Evolutionary conservation across 2,888 invertebrate species (phyloP).

Genomic region (Lithophane ornitopus): DNA sequence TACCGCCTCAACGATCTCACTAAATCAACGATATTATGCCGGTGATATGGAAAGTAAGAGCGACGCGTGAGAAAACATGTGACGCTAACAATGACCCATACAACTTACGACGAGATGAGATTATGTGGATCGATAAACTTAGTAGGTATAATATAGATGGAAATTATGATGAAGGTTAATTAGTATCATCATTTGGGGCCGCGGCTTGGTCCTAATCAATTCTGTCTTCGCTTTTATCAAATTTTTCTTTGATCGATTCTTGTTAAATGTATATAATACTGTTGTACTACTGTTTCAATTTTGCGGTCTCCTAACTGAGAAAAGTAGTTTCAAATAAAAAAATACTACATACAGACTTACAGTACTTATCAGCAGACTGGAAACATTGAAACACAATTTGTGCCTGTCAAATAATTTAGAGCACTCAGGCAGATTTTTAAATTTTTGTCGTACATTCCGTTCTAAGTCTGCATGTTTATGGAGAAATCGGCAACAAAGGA

Average conservation of each 20-base stretch:
- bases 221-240: background rate
- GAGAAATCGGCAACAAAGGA: slow-evolving; percentile 18
- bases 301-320: background rate
- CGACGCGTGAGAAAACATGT: slow-evolving; percentile 74
- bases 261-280: background rate
- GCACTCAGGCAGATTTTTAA: background rate
- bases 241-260: background rate
- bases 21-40: slow-evolving; percentile 68
- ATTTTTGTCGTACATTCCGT: background rate
- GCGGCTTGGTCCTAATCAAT: background rate
- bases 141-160: slow-evolving; percentile 13
- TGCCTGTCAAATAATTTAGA: background rate
- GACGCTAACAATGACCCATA: slow-evolving; percentile 75
- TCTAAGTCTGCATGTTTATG: background rate
- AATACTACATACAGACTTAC: too few relatives aligned
- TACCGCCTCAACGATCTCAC: slow-evolving; percentile 69
- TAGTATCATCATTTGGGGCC: background rate
- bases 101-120: slow-evolving; percentile 46
- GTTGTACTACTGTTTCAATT: background rate
- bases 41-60: slow-evolving; percentile 78
- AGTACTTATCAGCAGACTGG: background rate
- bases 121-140: slow-evolving; percentile 45
- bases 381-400: background rate
- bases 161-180: slow-evolving; percentile 3
- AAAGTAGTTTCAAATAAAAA: background rate